Evolutionary conservation across 2,888 invertebrate species (phyloP), one percentile per base, ranked within the genome.

Genomic region (Catocala sponsa): DNA sequence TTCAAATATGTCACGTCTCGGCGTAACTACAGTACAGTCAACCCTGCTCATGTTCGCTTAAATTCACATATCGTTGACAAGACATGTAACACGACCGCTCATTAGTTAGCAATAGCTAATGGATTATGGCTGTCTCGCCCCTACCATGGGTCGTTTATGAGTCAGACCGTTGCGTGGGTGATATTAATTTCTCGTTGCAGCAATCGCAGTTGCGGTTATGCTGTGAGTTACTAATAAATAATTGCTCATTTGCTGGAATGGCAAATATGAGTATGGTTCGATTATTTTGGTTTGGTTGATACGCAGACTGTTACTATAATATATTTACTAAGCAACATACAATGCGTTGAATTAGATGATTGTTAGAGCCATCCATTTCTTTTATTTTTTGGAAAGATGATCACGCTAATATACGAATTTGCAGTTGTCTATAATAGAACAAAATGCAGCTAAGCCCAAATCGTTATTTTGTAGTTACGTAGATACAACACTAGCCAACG

Each of bases 81-180:
- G 62, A 58, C 63, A 72, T 58, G 63, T 67, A 57, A 66, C 76
- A 72, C 51, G 52, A 65, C 59, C 58, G 47, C 58, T 70, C 64
- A 78, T 78, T 78, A 76, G 57, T 68, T 54, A 15, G 58, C 33
- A 49, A 63, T 65, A 61, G 50, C n/a, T 64, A 73, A 78, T 70
- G 59, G 63, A 75, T 75, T 67, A 60, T 57, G 55, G 42, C 57
- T 48, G 51, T 49, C 59, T 57, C 57, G 42, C 51, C 50, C 33
- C 48, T 62, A 61, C 62, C 47, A 57, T 12, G 50, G 54, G 44
- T 58, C 61, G 67, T 73, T 76, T 74, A 75, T 82, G 83, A 83
- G 55, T 81, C 78, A 82, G 63, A 53, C 54, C 42, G 46, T 62
- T 32, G 78, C 80, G 83, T 85, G 81, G 85, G 85, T 76, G 79